These are phyloP conservation scores for Albula glossodonta DNA, from an alignment of 2,113 vertebrate species.

Conservation along the genomic window DNA sequence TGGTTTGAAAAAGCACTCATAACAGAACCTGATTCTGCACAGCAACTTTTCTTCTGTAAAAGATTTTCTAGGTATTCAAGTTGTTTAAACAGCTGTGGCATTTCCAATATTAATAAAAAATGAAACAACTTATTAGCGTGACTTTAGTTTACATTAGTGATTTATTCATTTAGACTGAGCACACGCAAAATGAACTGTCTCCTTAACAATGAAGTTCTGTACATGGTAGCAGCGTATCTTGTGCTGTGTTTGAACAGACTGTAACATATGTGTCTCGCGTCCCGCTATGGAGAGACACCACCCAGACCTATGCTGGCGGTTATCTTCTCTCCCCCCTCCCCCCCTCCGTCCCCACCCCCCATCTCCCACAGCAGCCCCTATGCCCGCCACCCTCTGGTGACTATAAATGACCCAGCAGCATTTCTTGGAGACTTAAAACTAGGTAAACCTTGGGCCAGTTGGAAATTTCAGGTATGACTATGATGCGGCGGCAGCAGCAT, in stretches of 20 bases:
- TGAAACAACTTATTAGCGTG: neutral
- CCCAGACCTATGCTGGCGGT: neutral
- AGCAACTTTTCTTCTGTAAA: too few relatives aligned
- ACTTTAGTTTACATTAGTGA: neutral
- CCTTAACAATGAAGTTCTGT: too few relatives aligned
- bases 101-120: neutral
- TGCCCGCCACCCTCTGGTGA: neutral
- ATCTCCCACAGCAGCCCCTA: too few relatives aligned
- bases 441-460: conserved; percentile 4
- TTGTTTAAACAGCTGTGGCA: neutral
- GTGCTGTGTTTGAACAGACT: neutral
- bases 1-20: neutral
- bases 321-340: neutral
- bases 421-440: neutral
- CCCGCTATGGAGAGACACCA: neutral
- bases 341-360: neutral
- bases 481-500: too few relatives aligned
- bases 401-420: conserved; percentile 7
- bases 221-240: neutral
- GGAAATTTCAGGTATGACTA: neutral
- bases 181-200: too few relatives aligned
- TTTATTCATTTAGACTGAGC: neutral
- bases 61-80: neutral
- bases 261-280: neutral
- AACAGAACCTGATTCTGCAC: too few relatives aligned